Percentiles rank a stretch among this genome's conserved stretches.
Conservation (phyloP, 2,797 vertebrate species). For the Oceanodroma leucorhoa region DNA sequence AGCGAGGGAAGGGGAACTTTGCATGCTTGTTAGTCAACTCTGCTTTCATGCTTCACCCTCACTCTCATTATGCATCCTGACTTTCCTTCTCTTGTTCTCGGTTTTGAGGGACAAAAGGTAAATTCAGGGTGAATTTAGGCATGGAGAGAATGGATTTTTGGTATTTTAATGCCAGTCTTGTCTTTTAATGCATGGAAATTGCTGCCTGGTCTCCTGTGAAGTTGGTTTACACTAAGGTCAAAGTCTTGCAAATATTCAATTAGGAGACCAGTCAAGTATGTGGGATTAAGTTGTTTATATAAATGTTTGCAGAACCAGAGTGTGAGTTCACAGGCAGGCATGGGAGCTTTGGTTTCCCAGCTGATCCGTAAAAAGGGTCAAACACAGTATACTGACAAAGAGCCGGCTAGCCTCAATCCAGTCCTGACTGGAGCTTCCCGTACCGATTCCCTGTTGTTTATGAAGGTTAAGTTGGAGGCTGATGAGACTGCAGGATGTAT, state of each 20-base stretch:
- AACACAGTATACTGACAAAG: not conserved
- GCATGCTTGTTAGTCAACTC: not conserved
- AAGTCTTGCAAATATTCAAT: slow-evolving; percentile 43
- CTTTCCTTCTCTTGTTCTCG: not conserved
- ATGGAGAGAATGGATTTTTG: not conserved
- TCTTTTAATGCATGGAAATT: not conserved
- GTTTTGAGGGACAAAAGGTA: not conserved
- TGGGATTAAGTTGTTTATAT: slow-evolving; percentile 49
- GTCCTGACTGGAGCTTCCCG: not conserved
- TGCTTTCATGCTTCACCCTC: not conserved
- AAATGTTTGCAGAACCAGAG: slow-evolving; percentile 43
- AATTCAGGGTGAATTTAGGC: not conserved
- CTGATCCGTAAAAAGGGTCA: slow-evolving; percentile 41
- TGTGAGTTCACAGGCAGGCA: slow-evolving; percentile 45
- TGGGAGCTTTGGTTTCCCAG: slow-evolving; percentile 34
- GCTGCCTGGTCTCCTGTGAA: not conserved
- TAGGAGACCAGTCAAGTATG: slow-evolving; percentile 51
- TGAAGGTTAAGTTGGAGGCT: not conserved
- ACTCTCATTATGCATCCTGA: not conserved
- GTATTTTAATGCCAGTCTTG: not conserved
- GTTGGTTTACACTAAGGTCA: slow-evolving; percentile 12
- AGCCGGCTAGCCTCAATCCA: not conserved
- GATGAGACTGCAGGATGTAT: not conserved
- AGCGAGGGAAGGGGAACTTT: not conserved
- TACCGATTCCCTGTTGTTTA: not conserved